phyloP scores from a whole-genome alignment of 2,113 vertebrate species.

The Condylura cristata region DNA sequence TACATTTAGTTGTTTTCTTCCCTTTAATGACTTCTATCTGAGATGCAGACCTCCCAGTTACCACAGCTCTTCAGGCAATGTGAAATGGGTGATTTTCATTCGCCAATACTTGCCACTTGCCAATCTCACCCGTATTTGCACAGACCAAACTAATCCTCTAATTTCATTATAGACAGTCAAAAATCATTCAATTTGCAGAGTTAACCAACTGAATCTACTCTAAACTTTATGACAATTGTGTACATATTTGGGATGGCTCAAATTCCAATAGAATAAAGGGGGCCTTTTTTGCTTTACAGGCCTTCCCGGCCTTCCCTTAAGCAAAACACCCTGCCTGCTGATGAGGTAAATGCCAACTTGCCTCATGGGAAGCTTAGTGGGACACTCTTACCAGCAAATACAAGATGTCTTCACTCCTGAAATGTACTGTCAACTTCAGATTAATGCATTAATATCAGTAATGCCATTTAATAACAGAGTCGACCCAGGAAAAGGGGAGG shows the following conservation, averaged over 20 bases:
- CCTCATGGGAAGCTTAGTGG: not conserved
- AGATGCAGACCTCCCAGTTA: not conserved
- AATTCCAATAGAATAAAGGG: constrained; percentile 55
- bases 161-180: constrained; percentile 66
- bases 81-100: constrained; percentile 7
- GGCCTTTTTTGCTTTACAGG: not conserved
- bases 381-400: not conserved
- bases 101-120: constrained; percentile 15
- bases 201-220: constrained; percentile 61
- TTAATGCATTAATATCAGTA: not conserved
- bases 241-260: constrained; percentile 65
- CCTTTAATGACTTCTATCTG: not conserved
- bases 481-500: no score
- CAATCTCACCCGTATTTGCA: constrained; percentile 61
- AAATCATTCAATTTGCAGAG: constrained; percentile 69
- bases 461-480: no score
- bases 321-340: not conserved
- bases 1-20: not conserved
- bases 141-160: constrained; percentile 70
- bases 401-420: not conserved
- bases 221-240: constrained; percentile 71
- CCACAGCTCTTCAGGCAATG: not conserved
- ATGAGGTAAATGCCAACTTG: not conserved
- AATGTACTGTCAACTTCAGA: not conserved
- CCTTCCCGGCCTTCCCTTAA: constrained; percentile 11